phyloP scores from a whole-genome alignment of 1,140 invertebrate species.

The Nautilus pompilius region DNA sequence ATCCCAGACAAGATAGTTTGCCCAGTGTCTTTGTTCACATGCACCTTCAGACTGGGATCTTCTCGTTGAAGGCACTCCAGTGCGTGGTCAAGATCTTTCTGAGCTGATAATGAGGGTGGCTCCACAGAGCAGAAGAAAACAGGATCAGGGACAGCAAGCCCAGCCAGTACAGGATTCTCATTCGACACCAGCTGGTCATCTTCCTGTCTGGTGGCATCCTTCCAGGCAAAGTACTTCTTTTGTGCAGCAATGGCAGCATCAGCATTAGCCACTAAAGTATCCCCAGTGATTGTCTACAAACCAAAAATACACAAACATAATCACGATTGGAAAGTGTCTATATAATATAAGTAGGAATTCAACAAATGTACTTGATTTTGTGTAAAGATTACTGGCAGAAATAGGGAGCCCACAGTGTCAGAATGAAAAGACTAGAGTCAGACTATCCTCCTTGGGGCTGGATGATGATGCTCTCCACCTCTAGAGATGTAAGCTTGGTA shows the following conservation, averaged over 20 bases:
- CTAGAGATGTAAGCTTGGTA: too few species aligned
- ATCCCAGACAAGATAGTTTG: conserved; percentile 86
- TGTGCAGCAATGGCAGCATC: conserved; percentile 54
- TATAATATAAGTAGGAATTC: too few species aligned
- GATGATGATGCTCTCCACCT: too few species aligned
- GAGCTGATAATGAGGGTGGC: conserved; percentile 74
- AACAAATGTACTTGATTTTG: too few species aligned
- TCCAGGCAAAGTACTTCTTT: conserved; percentile 11
- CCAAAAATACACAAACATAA: too few species aligned
- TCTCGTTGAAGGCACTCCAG: conserved; percentile 82
- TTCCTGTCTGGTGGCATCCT: conserved; percentile 4
- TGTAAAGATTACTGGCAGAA: too few species aligned
- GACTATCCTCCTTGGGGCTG: too few species aligned
- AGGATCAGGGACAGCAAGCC: conserved; percentile 78
- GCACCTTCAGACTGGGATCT: conserved; percentile 88
- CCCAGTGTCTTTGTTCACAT: conserved; percentile 59
- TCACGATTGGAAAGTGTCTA: too few species aligned
- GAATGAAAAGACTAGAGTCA: too few species aligned
- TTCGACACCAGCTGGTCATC: too few species aligned
- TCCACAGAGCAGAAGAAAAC: conserved; percentile 98
- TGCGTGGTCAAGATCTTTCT: conserved; percentile 77
- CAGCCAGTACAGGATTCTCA: conserved; percentile 56
- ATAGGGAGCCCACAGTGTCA: too few species aligned
- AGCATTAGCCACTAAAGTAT: conserved; percentile 71
- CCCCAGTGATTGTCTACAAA: conserved; percentile 73